Conservation (phyloP, 2,888 invertebrate genomes). For the Mimachlamys varia region DNA sequence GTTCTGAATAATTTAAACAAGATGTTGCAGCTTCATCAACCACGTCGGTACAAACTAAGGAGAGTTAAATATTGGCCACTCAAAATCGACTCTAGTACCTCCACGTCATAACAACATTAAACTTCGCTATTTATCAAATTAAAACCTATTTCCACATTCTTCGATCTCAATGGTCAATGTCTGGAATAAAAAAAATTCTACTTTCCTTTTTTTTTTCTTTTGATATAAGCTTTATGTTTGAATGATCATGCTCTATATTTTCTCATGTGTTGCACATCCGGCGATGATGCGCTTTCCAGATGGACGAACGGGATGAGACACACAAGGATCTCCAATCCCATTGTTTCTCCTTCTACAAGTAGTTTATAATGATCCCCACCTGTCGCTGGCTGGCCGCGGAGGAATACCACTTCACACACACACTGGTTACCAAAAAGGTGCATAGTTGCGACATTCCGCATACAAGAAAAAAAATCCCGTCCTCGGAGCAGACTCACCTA, state of each 20-base stretch:
- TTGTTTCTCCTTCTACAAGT: neutral
- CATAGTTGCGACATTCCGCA: neutral
- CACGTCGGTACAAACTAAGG: neutral
- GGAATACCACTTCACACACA: constrained; percentile 20
- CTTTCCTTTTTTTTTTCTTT: neutral
- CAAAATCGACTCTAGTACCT: neutral
- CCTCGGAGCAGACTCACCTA: neutral
- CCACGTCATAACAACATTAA: neutral
- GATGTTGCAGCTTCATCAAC: constrained; percentile 4
- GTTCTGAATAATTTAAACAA: constrained; percentile 13
- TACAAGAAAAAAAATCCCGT: neutral
- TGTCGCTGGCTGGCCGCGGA: neutral
- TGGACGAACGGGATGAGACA: neutral
- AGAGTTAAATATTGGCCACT: neutral
- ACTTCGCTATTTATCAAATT: neutral
- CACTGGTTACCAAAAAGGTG: constrained; percentile 7
- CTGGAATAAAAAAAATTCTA: neutral
- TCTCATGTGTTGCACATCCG: constrained; percentile 32
- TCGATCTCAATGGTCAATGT: neutral
- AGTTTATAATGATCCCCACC: neutral
- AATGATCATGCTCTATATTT: constrained; percentile 4
- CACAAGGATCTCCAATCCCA: neutral
- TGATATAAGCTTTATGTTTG: neutral
- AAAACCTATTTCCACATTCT: neutral
- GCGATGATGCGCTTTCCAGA: neutral